These are phyloP conservation scores for Mimachlamys varia DNA, from an alignment of 2,888 invertebrate genomes.

Conservation along the genomic window DNA sequence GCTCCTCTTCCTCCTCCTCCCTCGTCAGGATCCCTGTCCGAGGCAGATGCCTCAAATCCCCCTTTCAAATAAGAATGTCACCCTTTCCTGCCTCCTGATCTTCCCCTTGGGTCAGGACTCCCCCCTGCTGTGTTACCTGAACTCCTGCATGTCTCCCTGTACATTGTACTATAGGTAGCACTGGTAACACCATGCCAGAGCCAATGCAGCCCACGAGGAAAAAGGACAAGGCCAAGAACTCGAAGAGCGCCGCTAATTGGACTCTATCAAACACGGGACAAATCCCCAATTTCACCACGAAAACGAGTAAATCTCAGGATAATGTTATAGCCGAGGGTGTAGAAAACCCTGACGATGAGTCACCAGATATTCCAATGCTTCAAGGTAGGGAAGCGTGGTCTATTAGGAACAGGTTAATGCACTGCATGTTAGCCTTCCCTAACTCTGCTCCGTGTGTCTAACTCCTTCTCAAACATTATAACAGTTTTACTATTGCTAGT, in stretches of 20 bases:
- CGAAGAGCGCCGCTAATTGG: conserved; percentile 12
- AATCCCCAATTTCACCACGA: conserved; percentile 11
- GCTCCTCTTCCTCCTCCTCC: neutral
- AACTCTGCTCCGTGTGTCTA: neutral
- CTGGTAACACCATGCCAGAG: neutral
- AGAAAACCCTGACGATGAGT: neutral
- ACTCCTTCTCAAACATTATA: neutral
- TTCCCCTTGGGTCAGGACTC: neutral
- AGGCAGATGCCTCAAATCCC: neutral
- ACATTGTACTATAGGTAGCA: conserved; percentile 29
- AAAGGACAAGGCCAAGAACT: conserved; percentile 32
- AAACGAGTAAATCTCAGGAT: conserved; percentile 19
- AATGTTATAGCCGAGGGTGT: neutral
- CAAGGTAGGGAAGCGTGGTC: conserved; percentile 31
- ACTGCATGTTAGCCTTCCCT: neutral
- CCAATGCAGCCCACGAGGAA: conserved; percentile 1
- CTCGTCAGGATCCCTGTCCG: neutral
- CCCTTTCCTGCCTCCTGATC: neutral
- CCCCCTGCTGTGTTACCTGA: neutral
- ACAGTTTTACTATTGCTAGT: conserved; percentile 7
- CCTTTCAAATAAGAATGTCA: neutral
- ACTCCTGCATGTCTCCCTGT: conserved; percentile 17
- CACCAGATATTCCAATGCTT: conserved; percentile 10
- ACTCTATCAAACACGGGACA: neutral
- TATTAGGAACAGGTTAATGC: neutral